A percentile compares a stretch with the other conserved stretches of the same genome.
Evolutionary conservation across 2,113 vertebrate genomes (phyloP).

Genomic region (Motacilla tschutschensis): DNA sequence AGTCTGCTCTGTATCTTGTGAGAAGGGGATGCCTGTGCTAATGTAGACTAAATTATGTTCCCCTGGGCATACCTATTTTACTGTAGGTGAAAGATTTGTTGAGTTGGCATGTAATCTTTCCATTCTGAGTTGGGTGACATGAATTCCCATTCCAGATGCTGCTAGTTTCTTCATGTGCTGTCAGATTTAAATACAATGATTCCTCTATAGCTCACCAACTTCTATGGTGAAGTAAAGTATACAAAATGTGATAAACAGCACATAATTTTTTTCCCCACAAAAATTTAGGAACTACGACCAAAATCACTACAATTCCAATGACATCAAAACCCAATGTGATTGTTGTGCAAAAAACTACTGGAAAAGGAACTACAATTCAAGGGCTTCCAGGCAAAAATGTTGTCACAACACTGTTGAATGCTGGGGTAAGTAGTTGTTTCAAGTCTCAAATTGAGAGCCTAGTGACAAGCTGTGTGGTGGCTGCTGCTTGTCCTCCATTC

Average conservation of each 20-base stretch:
- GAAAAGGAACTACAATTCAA: constrained; percentile 95
- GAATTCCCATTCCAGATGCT: background rate
- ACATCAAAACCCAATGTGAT: constrained; percentile 98
- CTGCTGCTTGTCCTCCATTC: background rate
- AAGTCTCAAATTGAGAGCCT: background rate
- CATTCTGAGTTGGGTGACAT: background rate
- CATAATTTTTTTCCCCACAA: constrained; percentile 17
- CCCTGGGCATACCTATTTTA: background rate
- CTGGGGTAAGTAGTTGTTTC: constrained; percentile 84
- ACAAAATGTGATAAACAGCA: background rate
- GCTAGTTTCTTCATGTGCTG: background rate
- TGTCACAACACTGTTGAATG: constrained; percentile 93
- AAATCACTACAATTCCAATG: constrained; percentile 98
- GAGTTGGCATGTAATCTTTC: background rate
- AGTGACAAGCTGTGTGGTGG: background rate
- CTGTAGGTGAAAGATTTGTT: background rate
- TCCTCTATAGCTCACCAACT: background rate
- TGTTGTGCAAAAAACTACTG: constrained; percentile 97
- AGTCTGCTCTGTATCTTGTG: background rate
- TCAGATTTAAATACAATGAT: background rate
- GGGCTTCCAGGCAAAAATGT: constrained; percentile 96
- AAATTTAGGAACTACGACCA: constrained; percentile 90
- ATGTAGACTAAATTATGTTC: background rate
- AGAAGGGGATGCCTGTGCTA: background rate
- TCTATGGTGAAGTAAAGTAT: background rate